These are phyloP conservation scores for Argyresthia albistria DNA, from an alignment of 2,888 invertebrate genomes.

Conservation along the genomic window DNA sequence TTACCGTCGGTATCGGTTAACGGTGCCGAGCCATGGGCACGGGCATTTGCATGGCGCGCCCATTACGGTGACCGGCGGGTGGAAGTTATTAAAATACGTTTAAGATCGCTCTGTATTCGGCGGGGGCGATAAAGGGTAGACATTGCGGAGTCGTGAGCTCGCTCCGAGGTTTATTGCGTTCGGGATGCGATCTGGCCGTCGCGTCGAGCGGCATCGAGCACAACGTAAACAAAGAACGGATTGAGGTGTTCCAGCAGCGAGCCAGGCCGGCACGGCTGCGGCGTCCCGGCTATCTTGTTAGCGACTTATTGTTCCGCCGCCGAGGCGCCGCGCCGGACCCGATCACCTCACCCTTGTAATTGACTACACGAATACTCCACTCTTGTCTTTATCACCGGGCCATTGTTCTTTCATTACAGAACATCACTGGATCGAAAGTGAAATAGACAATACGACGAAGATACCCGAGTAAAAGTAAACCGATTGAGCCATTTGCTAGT, in stretches of 20 bases:
- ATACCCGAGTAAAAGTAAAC: slow-evolving; percentile 6
- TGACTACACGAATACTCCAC: slow-evolving; percentile 20
- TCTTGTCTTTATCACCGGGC: slow-evolving; percentile 16
- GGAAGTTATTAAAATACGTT: slow-evolving; percentile 66
- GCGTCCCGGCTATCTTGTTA: slow-evolving; percentile 35
- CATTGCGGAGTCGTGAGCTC: slow-evolving; percentile 58
- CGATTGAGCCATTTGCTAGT: background rate
- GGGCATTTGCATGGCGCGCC: slow-evolving; percentile 61
- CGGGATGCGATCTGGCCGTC: slow-evolving; percentile 43
- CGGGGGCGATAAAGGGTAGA: slow-evolving; percentile 55
- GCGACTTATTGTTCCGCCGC: slow-evolving; percentile 36
- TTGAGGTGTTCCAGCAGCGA: slow-evolving; percentile 45
- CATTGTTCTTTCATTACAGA: slow-evolving; percentile 9
- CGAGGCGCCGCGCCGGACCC: slow-evolving; percentile 16
- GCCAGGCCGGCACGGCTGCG: slow-evolving; percentile 19
- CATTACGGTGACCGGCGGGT: slow-evolving; percentile 54
- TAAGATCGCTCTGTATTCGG: slow-evolving; percentile 57
- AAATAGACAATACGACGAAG: slow-evolving; percentile 8
- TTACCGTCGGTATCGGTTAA: slow-evolving; percentile 54
- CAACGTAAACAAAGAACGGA: slow-evolving; percentile 52
- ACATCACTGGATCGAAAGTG: slow-evolving; percentile 9
- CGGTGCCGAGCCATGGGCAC: slow-evolving; percentile 41
- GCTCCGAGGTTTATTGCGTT: slow-evolving; percentile 63
- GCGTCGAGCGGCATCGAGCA: slow-evolving; percentile 27
- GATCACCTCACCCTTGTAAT: slow-evolving; percentile 20